phyloP scores from a whole-genome alignment of 2,888 invertebrate species.

The Agelastica alni region DNA sequence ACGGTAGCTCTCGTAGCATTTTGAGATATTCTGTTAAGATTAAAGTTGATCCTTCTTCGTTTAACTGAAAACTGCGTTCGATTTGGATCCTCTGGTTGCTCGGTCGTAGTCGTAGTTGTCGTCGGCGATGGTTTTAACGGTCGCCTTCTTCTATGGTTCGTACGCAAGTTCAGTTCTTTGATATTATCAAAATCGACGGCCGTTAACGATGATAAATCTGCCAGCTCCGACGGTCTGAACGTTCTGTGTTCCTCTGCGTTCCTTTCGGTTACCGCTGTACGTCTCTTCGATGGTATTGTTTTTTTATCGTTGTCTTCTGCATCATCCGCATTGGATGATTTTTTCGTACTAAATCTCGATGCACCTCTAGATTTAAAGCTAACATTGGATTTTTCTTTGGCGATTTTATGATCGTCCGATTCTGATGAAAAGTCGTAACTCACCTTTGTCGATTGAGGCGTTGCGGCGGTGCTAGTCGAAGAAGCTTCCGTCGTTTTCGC shows the following conservation, averaged over 20 bases:
- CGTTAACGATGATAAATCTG: constrained; percentile 62
- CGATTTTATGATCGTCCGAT: constrained; percentile 25
- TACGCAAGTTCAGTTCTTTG: constrained; percentile 33
- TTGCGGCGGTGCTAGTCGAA: constrained; percentile 45
- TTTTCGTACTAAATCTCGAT: constrained; percentile 40
- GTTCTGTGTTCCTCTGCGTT: constrained; percentile 44
- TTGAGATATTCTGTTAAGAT: background rate
- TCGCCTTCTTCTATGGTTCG: constrained; percentile 32
- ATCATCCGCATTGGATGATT: background rate
- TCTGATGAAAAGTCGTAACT: constrained; percentile 51
- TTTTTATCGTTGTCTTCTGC: constrained; percentile 5
- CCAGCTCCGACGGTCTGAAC: constrained; percentile 53
- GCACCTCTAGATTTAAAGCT: constrained; percentile 38
- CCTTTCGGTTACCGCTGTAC: constrained; percentile 36
- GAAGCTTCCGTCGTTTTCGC: constrained; percentile 42
- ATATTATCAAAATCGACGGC: constrained; percentile 56
- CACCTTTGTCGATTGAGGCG: constrained; percentile 57
- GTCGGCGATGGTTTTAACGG: constrained; percentile 31
- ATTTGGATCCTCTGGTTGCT: constrained; percentile 21
- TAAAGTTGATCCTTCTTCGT: constrained; percentile 22
- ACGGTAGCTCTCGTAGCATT: background rate
- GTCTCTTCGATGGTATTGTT: constrained; percentile 11
- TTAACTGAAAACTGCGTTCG: constrained; percentile 4
- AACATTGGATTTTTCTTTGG: constrained; percentile 15
- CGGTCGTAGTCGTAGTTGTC: constrained; percentile 31